Evolutionary conservation across 2,888 invertebrate species (phyloP).

Genomic region (Vandiemenella viatica): DNA sequence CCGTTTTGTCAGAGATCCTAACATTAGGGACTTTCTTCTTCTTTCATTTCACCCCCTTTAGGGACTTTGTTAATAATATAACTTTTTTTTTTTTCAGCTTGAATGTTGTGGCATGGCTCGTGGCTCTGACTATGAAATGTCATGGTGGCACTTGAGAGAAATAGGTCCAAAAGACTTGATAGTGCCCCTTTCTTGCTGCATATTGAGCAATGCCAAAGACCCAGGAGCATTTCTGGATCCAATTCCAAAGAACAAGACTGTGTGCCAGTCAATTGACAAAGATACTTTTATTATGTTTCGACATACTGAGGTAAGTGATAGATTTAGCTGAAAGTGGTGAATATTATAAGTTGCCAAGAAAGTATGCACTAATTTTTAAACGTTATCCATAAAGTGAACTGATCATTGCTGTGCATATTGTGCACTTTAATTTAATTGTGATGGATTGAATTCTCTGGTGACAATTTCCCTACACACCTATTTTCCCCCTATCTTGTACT

Average conservation of each 20-base stretch:
- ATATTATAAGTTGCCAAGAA: too few species aligned
- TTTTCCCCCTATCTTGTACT: too few species aligned
- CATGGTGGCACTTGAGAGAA: constrained; percentile 61
- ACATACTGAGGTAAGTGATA: constrained; percentile 38
- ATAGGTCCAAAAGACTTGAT: constrained; percentile 41
- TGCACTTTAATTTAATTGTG: too few species aligned
- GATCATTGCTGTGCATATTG: too few species aligned
- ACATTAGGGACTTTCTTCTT: not conserved
- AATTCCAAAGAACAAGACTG: constrained; percentile 48
- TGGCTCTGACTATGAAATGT: constrained; percentile 65
- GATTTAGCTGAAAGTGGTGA: too few species aligned
- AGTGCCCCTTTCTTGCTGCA: constrained; percentile 51
- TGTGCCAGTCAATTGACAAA: constrained; percentile 51
- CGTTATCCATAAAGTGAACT: too few species aligned
- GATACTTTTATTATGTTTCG: constrained; percentile 40
- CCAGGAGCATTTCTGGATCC: constrained; percentile 53
- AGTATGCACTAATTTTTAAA: too few species aligned
- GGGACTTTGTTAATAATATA: too few species aligned
- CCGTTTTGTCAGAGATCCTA: not conserved
- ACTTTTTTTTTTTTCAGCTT: constrained; percentile 40
- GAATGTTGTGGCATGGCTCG: constrained; percentile 67
- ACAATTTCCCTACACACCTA: too few species aligned
- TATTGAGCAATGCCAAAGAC: constrained; percentile 37
- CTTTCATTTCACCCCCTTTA: too few species aligned
- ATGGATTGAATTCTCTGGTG: too few species aligned